Evolutionary conservation across 1,140 invertebrate genomes (phyloP), one percentile per base, ranked within the genome.

Genomic region (Lordiphosa mommai): DNA sequence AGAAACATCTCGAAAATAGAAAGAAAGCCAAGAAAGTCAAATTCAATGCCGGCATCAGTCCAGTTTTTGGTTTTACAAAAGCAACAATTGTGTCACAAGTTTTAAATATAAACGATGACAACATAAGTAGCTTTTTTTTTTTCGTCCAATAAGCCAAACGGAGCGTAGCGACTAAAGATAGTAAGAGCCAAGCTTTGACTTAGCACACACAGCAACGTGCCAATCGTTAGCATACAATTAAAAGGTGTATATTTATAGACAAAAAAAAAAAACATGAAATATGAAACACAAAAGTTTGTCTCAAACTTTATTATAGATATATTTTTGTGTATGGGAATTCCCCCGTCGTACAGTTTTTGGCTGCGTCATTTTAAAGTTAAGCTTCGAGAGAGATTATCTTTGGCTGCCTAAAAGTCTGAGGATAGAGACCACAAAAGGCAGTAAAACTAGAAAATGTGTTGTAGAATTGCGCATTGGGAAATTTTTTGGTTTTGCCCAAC

Each of bases 171-270:
- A 53, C 44, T 43, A 48, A 33, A 48, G 52, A 60, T 71, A 74
- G 70, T 82, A 71, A 74, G 67, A 80, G 59, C 47, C 76, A 47
- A 52, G n/a, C 2, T 16, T 52, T 79, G 51, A 46, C 51, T 61
- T 53, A 53, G 57, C 27, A 55, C 33, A 16, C 37, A 48, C 48
- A 68, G 61, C 71, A 68, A 65, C 52, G 66, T 70, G 70, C 46
- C 51, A 65, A 82, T 82, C 77, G 77, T 82, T 84, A 84, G 77
- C 77, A 84, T 84, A 84, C 72, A 68, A 77, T 84, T 85, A 85
- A 77, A 77, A 41, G 51, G 38, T 49, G 33, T 41, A 57, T 47
- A 66, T 69, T 47, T 55, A 61, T 72, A 73, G 66, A 70, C 51
- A 34, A 14, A 12, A 14, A 34, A 23, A 55, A 44, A 55, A 53